A percentile compares a stretch with the other conserved stretches of the same genome.
Evolutionary conservation across 2,888 invertebrate genomes (phyloP).

Genomic region (Norana najaformis): DNA sequence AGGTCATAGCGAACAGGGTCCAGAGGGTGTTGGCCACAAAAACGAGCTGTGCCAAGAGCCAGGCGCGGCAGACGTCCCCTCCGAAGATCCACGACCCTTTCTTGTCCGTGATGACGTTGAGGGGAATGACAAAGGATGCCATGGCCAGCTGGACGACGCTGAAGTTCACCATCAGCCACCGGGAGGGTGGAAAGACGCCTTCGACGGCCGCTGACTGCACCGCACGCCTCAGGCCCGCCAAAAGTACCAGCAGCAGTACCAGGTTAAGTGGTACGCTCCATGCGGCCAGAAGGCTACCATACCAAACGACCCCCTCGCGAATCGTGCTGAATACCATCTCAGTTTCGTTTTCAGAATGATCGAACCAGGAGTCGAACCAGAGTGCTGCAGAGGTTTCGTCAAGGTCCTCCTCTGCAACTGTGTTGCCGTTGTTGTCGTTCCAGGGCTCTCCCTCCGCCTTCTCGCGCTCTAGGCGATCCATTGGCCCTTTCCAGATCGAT

Average conservation of each 20-base stretch:
- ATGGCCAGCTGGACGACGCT: conserved; percentile 33
- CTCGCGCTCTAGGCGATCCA: conserved; percentile 15
- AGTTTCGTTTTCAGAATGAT: conserved; percentile 23
- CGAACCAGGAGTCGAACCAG: conserved; percentile 10
- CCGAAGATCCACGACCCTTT: conserved; percentile 38
- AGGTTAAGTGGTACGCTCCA: conserved; percentile 39
- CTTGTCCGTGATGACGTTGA: conserved; percentile 36
- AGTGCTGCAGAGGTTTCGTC: not conserved
- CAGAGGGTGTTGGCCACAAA: conserved; percentile 36
- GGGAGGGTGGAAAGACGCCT: not conserved
- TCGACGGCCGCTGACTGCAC: not conserved
- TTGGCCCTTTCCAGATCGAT: not conserved
- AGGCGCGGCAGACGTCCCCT: conserved; percentile 34
- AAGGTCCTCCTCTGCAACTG: not conserved
- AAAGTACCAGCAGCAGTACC: conserved; percentile 22
- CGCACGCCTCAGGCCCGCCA: not conserved
- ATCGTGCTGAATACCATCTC: conserved; percentile 32
- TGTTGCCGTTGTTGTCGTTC: not conserved
- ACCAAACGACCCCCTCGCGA: conserved; percentile 32
- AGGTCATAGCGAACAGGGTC: conserved; percentile 35
- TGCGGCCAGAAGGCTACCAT: conserved; percentile 34
- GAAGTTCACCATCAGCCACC: conserved; percentile 36
- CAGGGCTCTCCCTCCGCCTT: conserved; percentile 14
- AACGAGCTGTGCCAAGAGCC: conserved; percentile 36
- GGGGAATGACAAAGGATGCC: conserved; percentile 37